Conservation (phyloP, 2,888 invertebrate species). For the Drosophila atripex region DNA sequence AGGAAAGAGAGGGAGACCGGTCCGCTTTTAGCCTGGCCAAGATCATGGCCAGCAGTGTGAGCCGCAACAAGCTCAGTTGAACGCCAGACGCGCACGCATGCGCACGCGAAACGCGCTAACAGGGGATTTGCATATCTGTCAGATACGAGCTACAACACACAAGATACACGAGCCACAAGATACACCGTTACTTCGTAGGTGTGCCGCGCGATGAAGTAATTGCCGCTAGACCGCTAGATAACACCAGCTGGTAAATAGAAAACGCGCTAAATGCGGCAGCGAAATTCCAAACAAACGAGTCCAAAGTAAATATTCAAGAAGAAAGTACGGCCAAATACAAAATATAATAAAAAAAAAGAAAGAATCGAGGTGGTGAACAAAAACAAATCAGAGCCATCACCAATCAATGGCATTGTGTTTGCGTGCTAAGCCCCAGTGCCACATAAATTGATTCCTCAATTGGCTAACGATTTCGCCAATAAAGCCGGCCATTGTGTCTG, state of each 20-base stretch:
- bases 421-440: slow-evolving; percentile 61
- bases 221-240: slow-evolving; percentile 43
- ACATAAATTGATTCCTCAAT: slow-evolving; percentile 53
- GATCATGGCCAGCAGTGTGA: slow-evolving; percentile 62
- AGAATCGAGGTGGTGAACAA: slow-evolving; percentile 12
- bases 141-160: slow-evolving; percentile 10
- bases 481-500: slow-evolving; percentile 48
- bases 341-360: slow-evolving; percentile 14
- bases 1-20: slow-evolving; percentile 18
- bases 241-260: slow-evolving; percentile 60
- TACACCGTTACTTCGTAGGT: slow-evolving; percentile 64
- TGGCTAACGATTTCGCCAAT: slow-evolving; percentile 56
- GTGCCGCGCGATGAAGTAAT: slow-evolving; percentile 68
- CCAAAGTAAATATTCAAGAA: slow-evolving; percentile 48
- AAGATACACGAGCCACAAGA: slow-evolving; percentile 26
- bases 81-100: slow-evolving; percentile 74
- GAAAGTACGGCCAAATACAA: slow-evolving; percentile 38
- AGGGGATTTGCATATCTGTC: slow-evolving; percentile 20
- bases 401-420: slow-evolving; percentile 69
- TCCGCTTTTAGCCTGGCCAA: slow-evolving; percentile 47
- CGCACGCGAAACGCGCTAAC: slow-evolving; percentile 55
- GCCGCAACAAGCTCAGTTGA: slow-evolving; percentile 64
- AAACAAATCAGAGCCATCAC: slow-evolving; percentile 21
- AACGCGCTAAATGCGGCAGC: slow-evolving; percentile 70
- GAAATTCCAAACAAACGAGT: slow-evolving; percentile 62